Base-by-base conservation (phyloP, 2,113 vertebrate genomes). In the Tychaedon coryphoeus region DNA sequence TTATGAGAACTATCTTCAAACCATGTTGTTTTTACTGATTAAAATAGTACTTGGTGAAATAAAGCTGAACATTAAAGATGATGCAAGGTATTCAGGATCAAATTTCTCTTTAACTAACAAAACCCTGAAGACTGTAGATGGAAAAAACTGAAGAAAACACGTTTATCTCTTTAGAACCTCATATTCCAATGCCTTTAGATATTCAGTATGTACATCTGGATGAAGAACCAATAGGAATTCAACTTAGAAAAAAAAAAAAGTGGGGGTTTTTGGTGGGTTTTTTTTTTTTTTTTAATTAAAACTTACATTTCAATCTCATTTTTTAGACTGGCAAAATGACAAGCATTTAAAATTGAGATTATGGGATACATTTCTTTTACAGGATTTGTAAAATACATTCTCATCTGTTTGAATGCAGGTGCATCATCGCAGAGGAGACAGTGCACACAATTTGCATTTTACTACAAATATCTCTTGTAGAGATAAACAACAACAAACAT, bases 371-470 rank as follows among this genome's bases (percentile, higher is more conserved):
- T 40, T 90, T 88, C n/a, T 73, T 90, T 48, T 64, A 91, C 28
- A 92, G 20, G 24, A 57, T 64, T 92, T 81, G 19, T 77, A 93
- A 90, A 95, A 92, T 80, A 96, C 90, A 90, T 90, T 96, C 90
- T 88, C 79, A 61, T 94, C 90, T 84, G 79, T 75, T 75, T 78
- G 50, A 86, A 78, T 87, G 86, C 36, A 78, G 51, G 48, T 60
- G 71, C 20, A 66, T 70, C 33, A 71, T 34, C 36, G 75, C 73
- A 96, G 80, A 87, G 12, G 62, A 92, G 74, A 88, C 25, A 81
- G 48, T 66, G 42, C 82, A 83, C 77, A 96, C 38, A 88, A 86
- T 90, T 94, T 90, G n/a, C n/a, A n/a, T n/a, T n/a, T n/a, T n/a
- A n/a, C n/a, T n/a, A n/a, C n/a, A n/a, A n/a, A n/a, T n/a, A n/a